Evolutionary conservation across 2,797 vertebrate species (phyloP).

Genomic region (Lepus oiostolus): DNA sequence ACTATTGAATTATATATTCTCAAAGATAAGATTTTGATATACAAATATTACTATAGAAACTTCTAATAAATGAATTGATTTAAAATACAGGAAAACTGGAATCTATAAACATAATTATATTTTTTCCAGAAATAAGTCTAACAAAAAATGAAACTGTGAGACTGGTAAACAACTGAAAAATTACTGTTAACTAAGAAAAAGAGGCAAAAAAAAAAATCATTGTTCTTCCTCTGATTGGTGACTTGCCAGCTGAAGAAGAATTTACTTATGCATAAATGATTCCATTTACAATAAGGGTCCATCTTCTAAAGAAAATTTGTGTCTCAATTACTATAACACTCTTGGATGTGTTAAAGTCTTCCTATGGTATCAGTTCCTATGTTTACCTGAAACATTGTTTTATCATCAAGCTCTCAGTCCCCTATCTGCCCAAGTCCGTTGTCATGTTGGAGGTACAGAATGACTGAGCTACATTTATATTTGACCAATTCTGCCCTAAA

Average conservation of each 20-base stretch:
- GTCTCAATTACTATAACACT: constrained; percentile 67
- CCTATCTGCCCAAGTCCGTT: neutral
- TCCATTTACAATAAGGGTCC: constrained; percentile 70
- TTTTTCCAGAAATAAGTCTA: constrained; percentile 16
- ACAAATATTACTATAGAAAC: neutral
- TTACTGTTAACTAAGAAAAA: constrained; percentile 57
- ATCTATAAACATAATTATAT: neutral
- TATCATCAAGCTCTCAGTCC: constrained; percentile 4
- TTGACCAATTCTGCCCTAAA: neutral
- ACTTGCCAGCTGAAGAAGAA: constrained; percentile 70
- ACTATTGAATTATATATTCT: constrained; percentile 22
- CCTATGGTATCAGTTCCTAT: neutral
- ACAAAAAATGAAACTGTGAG: neutral
- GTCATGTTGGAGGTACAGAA: neutral
- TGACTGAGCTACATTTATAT: neutral
- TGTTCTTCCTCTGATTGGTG: neutral
- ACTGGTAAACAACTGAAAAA: constrained; percentile 10
- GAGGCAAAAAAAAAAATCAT: constrained; percentile 67
- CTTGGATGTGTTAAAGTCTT: constrained; percentile 48
- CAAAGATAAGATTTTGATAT: constrained; percentile 35
- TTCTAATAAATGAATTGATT: neutral
- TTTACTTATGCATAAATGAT: constrained; percentile 74
- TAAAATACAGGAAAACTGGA: constrained; percentile 31
- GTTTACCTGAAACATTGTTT: constrained; percentile 51
- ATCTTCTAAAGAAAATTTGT: constrained; percentile 72